Percentiles rank a stretch among this genome's conserved stretches.
phyloP scores from a whole-genome alignment of 2,888 invertebrate genomes.

The Coenonympha arcania region DNA sequence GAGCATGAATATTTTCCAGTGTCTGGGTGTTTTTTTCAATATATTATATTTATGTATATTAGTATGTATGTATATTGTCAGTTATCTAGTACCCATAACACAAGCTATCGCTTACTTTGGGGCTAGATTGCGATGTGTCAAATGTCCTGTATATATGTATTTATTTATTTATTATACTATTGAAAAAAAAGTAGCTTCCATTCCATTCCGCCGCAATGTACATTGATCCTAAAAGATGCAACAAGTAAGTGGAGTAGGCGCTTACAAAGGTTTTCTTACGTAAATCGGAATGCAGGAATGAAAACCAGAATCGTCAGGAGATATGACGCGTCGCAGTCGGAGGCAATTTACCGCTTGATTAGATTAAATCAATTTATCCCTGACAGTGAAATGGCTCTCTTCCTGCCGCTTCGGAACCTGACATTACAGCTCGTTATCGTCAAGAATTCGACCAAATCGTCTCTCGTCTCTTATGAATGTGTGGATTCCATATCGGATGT shows the following conservation, averaged over 20 bases:
- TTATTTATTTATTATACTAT: too few species aligned
- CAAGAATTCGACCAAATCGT: constrained; percentile 49
- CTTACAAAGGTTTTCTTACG: constrained; percentile 11
- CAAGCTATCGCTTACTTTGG: too few species aligned
- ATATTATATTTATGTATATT: too few species aligned
- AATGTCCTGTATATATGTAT: too few species aligned
- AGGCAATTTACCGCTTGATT: constrained; percentile 63
- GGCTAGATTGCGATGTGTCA: too few species aligned
- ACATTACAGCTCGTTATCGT: constrained; percentile 54
- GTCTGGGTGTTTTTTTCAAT: too few species aligned
- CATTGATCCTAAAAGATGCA: not conserved
- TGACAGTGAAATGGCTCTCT: constrained; percentile 59
- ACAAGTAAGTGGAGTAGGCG: constrained; percentile 4
- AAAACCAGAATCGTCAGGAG: constrained; percentile 14
- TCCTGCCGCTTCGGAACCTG: constrained; percentile 57
- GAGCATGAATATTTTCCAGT: too few species aligned
- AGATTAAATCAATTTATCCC: constrained; percentile 67
- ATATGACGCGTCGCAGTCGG: constrained; percentile 28
- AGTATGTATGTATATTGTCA: too few species aligned
- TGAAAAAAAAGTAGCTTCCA: too few species aligned
- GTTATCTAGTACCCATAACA: too few species aligned
- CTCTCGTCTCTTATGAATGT: constrained; percentile 29
- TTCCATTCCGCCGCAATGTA: too few species aligned
- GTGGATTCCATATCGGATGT: constrained; percentile 27
- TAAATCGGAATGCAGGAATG: constrained; percentile 15